Percentiles rank a stretch among this genome's conserved stretches.
Conservation (phyloP, 2,888 invertebrate species). For the Dynastes grantii region DNA sequence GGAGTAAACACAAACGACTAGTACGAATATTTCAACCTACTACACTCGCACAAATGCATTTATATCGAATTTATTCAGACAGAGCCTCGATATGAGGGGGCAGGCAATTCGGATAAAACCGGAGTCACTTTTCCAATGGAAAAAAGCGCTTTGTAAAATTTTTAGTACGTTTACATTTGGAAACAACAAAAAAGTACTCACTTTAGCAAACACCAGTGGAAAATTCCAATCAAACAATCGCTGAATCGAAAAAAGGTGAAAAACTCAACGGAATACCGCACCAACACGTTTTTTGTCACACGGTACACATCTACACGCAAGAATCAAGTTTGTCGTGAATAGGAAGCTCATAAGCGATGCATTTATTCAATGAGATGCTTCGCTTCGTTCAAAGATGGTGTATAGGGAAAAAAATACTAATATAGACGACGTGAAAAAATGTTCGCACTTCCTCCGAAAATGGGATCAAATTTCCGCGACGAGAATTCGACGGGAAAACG, state of each 20-base stretch:
- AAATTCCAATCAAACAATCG: conserved; percentile 30
- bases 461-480: conserved; percentile 12
- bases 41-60: too few relatives aligned
- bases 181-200: conserved; percentile 30
- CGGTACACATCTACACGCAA: conserved; percentile 7
- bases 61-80: too few relatives aligned
- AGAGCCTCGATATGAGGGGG: background rate
- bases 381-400: conserved; percentile 9
- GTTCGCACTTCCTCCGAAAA: conserved; percentile 1
- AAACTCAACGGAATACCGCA: conserved; percentile 6
- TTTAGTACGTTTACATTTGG: conserved; percentile 3
- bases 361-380: conserved; percentile 36
- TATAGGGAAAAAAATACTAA: background rate
- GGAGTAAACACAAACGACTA: too few relatives aligned
- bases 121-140: background rate
- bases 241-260: background rate
- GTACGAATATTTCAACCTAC: too few relatives aligned
- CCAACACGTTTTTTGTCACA: background rate
- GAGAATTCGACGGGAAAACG: conserved; percentile 11
- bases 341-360: conserved; percentile 29
- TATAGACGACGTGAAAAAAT: conserved; percentile 14
- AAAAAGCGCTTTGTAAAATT: background rate
- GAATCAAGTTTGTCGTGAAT: conserved; percentile 9
- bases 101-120: background rate
- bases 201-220: conserved; percentile 23